Evolutionary conservation across 1,140 invertebrate species (phyloP).

Genomic region (Lysiphlebus fabarum): DNA sequence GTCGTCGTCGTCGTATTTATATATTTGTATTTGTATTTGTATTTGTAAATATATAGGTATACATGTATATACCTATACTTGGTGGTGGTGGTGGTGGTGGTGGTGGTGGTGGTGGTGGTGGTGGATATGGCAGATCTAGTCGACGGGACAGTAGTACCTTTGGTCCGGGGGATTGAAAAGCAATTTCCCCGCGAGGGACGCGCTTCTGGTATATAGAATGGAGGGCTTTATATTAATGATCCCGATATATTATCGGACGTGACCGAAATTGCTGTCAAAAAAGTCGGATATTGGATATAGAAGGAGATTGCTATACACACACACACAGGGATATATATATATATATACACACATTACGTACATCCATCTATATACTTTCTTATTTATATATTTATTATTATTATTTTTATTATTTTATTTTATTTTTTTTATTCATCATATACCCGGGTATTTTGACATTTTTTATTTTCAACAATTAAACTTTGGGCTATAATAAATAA

Average conservation of each 20-base stretch:
- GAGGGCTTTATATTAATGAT: conserved; percentile 58
- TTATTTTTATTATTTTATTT: too few relatives aligned
- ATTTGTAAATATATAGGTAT: conserved; percentile 22
- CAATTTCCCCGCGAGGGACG: conserved; percentile 55
- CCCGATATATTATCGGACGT: conserved; percentile 59
- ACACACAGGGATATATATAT: too few relatives aligned
- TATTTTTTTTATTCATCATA: too few relatives aligned
- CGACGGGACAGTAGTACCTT: conserved; percentile 19
- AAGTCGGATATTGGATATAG: conserved; percentile 58
- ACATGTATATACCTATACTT: too few relatives aligned
- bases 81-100: too few relatives aligned
- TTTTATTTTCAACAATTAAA: too few relatives aligned
- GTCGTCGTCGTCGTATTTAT: too few relatives aligned
- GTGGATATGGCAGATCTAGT: conserved; percentile 26
- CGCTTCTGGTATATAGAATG: conserved; percentile 30
- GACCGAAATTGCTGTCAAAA: conserved; percentile 60
- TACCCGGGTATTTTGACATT: too few relatives aligned
- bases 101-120: too few relatives aligned
- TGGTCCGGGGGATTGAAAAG: conserved; percentile 54
- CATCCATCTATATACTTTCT: conserved; percentile 2
- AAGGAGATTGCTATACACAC: conserved; percentile 53
- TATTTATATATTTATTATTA: conserved; percentile 1
- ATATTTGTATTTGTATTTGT: too few relatives aligned
- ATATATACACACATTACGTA: not conserved
- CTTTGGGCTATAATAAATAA: too few relatives aligned